These are phyloP conservation scores for Cyanoderma ruficeps DNA, from an alignment of 2,113 vertebrate species.

Conservation along the genomic window DNA sequence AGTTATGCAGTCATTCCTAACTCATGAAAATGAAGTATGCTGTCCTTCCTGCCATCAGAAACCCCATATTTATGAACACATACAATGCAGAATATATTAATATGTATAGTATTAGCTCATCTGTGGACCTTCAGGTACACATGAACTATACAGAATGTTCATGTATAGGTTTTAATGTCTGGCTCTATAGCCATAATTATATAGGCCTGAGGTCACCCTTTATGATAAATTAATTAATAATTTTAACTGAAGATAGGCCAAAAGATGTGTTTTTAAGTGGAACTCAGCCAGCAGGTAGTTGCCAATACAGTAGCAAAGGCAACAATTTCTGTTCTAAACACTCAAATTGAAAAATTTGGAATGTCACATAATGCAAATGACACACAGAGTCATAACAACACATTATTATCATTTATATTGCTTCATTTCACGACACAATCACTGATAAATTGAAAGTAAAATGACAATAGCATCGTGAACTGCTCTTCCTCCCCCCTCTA, in stretches of 20 bases:
- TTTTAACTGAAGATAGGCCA: constrained; percentile 1
- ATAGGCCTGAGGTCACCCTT: background rate
- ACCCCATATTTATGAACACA: constrained; percentile 50
- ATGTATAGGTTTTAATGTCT: background rate
- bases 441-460: constrained; percentile 47
- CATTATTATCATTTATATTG: constrained; percentile 56
- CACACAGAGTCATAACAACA: constrained; percentile 48
- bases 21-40: constrained; percentile 66
- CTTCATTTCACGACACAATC: constrained; percentile 50
- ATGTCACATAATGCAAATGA: constrained; percentile 49
- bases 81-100: constrained; percentile 38
- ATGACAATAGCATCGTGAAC: background rate
- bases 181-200: background rate
- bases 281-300: constrained; percentile 20
- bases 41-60: constrained; percentile 34
- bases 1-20: constrained; percentile 66
- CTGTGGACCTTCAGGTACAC: background rate
- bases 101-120: background rate
- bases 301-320: constrained; percentile 33
- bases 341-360: background rate
- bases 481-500: accelerated
- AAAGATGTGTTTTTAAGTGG: constrained; percentile 4
- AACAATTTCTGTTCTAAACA: constrained; percentile 40
- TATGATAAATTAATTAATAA: constrained; percentile 8
- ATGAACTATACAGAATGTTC: background rate